Evolutionary conservation across 2,888 invertebrate genomes (phyloP), one percentile per base, ranked within the genome.

Genomic region (Zaprionus lineosus): DNA sequence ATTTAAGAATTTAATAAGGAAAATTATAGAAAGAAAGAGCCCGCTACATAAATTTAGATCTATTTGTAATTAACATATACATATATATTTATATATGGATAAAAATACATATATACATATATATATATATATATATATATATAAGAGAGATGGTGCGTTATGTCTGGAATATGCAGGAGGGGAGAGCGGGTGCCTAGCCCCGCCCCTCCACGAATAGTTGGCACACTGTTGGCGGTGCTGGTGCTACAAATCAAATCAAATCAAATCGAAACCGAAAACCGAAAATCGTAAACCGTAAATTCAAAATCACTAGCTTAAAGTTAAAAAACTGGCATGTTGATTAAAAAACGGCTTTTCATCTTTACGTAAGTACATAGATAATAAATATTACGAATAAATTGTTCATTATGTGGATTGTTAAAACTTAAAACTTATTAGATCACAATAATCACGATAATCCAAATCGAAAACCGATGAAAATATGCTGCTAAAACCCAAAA

Each of bases 361-460:
- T 47, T 14, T 19, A 36, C 41, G 56, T 29, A 51, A 37, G 51
- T 46, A 62, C 43, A 53, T 53, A 63, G 39, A 60, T 65, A 65
- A 60, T 65, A 52, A 52, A 16, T 60, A 44, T 43, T 47, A 36
- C 11, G 57, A 28, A 37, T 58, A 36, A 55, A 24, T 14, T 40
- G 28, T 8, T 6, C n/a, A n/a, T 44, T 9, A 41, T 59, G 43
- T 47, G 31, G 15, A 44, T 62, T 24, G 33, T 21, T 47, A 6
- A 52, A 66, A 68, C 69, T 69, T 70, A 65, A 70, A 73, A 63
- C n/a, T 69, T 73, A 68, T 52, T 50, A 57, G 56, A 63, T 74
- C 64, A 74, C 74, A 74, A 70, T 72, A 61, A 67, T 67, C 51
- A 43, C 31, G 62, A 75, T 60, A 76, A 78, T 74, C 69, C 51